Evolutionary conservation across 2,113 vertebrate genomes (phyloP), one percentile per base, ranked within the genome.

Genomic region (Anoplopoma fimbria): DNA sequence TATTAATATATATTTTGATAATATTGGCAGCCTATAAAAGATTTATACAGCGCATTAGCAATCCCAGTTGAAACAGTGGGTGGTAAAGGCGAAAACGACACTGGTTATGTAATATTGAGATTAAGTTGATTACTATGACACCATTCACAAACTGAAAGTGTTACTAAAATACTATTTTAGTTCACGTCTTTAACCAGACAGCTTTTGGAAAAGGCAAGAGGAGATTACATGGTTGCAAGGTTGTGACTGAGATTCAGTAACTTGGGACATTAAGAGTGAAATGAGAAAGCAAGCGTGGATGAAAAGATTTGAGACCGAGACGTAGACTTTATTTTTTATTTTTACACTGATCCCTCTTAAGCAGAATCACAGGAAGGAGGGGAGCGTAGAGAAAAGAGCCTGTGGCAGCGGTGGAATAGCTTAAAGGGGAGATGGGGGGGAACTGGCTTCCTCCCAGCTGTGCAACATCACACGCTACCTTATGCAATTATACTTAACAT

Each of bases 241-340:
- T 70, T 69, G 62, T n/a, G 38, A 68, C 38, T 34, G 31, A 85
- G 74, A 75, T 62, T 7, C 57, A 73, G 74, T 74, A 81, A 77
- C 73, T 68, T 42, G 38, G 49, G 34, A 83, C 65, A 74, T 87
- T 82, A 83, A 63, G 68, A 74, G 9, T 36, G 77, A 84, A 89
- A 78, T 82, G 51, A 83, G 49, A 77, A 45, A 27, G 61, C 33
- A 60, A 71, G 42, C 12, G 5, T 74, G 42, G 69, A 75, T 83
- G 75, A 84, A 57, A n/a, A 70, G 65, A 88, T 81, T 83, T 71
- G 13, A 61, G 10, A 62, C 25, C 5, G 25, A 71, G 23, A 36
- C 33, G 4, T 47, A 38, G 65, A 61, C 40, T 45, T 45, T 42
- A n/a, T 23, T 83, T 74, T 81, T 78, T 84, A 58, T 87, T 85